phyloP scores from a whole-genome alignment of 2,888 invertebrate species.

The Drosophila lutescens region DNA sequence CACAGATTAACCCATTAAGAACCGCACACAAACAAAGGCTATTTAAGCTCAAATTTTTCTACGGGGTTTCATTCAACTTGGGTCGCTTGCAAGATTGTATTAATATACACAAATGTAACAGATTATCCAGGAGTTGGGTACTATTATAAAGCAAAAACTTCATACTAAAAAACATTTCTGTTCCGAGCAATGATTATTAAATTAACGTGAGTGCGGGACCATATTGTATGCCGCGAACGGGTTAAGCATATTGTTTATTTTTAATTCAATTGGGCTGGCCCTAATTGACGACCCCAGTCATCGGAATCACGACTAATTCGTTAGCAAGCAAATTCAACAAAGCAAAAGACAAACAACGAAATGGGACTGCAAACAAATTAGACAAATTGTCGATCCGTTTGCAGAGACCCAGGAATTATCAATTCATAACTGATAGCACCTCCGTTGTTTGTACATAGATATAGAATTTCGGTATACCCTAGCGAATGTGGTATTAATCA shows the following conservation, averaged over 20 bases:
- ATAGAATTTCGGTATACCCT: slow-evolving; percentile 12
- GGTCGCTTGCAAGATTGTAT: too few relatives aligned
- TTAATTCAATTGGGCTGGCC: slow-evolving; percentile 57
- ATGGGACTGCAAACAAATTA: slow-evolving; percentile 53
- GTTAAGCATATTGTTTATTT: slow-evolving; percentile 56
- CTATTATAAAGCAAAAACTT: neutral
- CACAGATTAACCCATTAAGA: slow-evolving; percentile 29
- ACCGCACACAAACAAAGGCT: neutral
- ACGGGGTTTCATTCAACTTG: too few relatives aligned
- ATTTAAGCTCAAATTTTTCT: neutral
- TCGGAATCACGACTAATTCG: slow-evolving; percentile 62
- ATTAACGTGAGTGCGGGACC: slow-evolving; percentile 2
- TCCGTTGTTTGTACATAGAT: neutral
- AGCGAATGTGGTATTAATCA: neutral
- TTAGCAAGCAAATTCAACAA: slow-evolving; percentile 60
- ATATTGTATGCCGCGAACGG: slow-evolving; percentile 13
- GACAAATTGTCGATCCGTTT: slow-evolving; percentile 37
- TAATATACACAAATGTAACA: too few relatives aligned
- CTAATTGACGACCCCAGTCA: slow-evolving; percentile 53
- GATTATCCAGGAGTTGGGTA: too few relatives aligned
- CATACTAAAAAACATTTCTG: neutral
- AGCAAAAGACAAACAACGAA: slow-evolving; percentile 51
- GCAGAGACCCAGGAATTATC: slow-evolving; percentile 40
- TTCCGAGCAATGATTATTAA: slow-evolving; percentile 12
- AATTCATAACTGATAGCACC: slow-evolving; percentile 31